Evolutionary conservation across 2,113 vertebrate species (phyloP).

Genomic region (crab-eating macaque (Macaca fascicularis)): DNA sequence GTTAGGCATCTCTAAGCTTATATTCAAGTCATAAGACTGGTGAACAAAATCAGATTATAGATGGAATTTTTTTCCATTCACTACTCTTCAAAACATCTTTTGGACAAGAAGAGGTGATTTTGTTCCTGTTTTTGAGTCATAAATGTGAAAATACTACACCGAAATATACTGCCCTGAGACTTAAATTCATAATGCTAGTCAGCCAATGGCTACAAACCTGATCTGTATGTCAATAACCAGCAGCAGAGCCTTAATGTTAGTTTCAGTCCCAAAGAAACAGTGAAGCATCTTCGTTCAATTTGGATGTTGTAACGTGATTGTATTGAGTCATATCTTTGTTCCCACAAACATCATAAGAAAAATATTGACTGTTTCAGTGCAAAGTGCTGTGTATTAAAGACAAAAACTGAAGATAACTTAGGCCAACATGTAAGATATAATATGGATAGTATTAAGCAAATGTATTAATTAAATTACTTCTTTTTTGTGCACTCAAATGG

Average conservation of each 20-base stretch:
- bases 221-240: not conserved
- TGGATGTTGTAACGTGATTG: not conserved
- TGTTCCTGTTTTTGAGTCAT: slow-evolving; percentile 31
- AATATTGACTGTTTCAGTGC: not conserved
- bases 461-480: not conserved
- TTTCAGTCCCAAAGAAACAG: not conserved
- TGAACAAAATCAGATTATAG: slow-evolving; percentile 31
- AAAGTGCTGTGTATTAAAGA: not conserved
- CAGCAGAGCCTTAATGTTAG: not conserved
- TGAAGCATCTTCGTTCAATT: not conserved
- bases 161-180: not conserved
- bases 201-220: not conserved
- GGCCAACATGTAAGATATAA: not conserved
- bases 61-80: not conserved
- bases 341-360: not conserved
- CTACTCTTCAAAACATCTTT: slow-evolving; percentile 18
- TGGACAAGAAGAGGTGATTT: slow-evolving; percentile 13
- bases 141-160: not conserved
- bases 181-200: not conserved
- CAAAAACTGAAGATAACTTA: not conserved
- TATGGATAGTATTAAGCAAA: not conserved
- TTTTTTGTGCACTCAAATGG: not conserved
- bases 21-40: slow-evolving; percentile 21
- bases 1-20: not conserved
- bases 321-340: not conserved